Evolutionary conservation across 1,140 invertebrate species (phyloP).

Genomic region (Drosophila pseudoananassae): DNA sequence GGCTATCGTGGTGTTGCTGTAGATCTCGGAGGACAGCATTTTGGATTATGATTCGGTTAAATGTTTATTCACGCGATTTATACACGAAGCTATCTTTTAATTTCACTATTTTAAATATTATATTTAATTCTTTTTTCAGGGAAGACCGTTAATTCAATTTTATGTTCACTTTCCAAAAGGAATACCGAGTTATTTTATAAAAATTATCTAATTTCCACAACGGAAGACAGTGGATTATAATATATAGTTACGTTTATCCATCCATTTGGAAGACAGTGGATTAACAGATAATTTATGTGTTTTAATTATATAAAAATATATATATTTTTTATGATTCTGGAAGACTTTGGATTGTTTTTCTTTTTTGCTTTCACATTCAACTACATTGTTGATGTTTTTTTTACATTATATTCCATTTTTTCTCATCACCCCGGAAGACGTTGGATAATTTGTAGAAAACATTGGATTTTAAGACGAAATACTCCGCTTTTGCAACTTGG

Average conservation of each 20-base stretch:
- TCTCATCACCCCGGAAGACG: slow-evolving; percentile 58
- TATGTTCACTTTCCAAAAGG: slow-evolving; percentile 1
- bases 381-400: slow-evolving; percentile 31
- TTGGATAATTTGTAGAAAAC: slow-evolving; percentile 28
- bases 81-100: neutral
- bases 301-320: slow-evolving; percentile 53
- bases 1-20: slow-evolving; percentile 52
- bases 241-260: slow-evolving; percentile 24
- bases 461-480: slow-evolving; percentile 11
- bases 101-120: too few relatives aligned
- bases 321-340: slow-evolving; percentile 30
- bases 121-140: neutral
- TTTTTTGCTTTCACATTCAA: slow-evolving; percentile 22
- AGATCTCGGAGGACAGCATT: slow-evolving; percentile 76
- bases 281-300: slow-evolving; percentile 10
- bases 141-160: neutral
- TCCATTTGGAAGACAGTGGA: slow-evolving; percentile 46
- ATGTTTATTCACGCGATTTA: neutral
- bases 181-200: slow-evolving; percentile 8
- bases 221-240: slow-evolving; percentile 45
- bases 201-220: neutral
- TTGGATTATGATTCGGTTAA: neutral
- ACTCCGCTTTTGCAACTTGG: slow-evolving; percentile 46
- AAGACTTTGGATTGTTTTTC: slow-evolving; percentile 66
- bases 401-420: slow-evolving; percentile 5